These are phyloP conservation scores for Diadema setosum DNA, from an alignment of 35 echinoderm and acorn worm species.

Conservation along the genomic window DNA sequence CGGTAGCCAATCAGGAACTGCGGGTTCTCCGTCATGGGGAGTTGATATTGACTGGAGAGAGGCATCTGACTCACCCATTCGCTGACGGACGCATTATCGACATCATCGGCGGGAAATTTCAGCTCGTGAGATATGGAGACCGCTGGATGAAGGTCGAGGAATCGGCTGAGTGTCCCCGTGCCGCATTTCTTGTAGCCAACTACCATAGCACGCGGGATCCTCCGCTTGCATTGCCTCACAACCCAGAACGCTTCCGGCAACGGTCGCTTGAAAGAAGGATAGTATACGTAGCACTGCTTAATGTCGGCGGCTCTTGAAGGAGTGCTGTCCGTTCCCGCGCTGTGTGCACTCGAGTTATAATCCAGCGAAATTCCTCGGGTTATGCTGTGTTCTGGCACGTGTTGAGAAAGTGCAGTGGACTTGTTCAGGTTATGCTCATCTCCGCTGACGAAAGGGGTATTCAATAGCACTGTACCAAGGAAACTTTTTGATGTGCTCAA, in stretches of 20 bases:
- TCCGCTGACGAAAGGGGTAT: too few species aligned
- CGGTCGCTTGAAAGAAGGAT: too few species aligned
- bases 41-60: not conserved
- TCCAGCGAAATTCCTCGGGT: too few species aligned
- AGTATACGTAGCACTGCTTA: too few species aligned
- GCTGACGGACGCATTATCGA: not conserved
- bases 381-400: too few species aligned
- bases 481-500: too few species aligned
- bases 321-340: too few species aligned
- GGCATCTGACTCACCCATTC: slow-evolving; percentile 4
- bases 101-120: not conserved
- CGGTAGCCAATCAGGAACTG: not conserved
- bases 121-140: not conserved
- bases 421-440: too few species aligned
- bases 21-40: slow-evolving; percentile 8
- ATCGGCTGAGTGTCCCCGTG: not conserved
- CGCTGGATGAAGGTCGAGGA: slow-evolving; percentile 24
- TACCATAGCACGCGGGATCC: not conserved
- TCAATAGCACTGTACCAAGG: too few species aligned
- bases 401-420: too few species aligned
- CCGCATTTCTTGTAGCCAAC: slow-evolving; percentile 39
- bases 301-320: too few species aligned
- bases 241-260: not conserved
- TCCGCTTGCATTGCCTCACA: not conserved
- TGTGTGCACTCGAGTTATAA: too few species aligned